phyloP scores from a whole-genome alignment of 2,888 invertebrate genomes.

The Drosophila emarginata region DNA sequence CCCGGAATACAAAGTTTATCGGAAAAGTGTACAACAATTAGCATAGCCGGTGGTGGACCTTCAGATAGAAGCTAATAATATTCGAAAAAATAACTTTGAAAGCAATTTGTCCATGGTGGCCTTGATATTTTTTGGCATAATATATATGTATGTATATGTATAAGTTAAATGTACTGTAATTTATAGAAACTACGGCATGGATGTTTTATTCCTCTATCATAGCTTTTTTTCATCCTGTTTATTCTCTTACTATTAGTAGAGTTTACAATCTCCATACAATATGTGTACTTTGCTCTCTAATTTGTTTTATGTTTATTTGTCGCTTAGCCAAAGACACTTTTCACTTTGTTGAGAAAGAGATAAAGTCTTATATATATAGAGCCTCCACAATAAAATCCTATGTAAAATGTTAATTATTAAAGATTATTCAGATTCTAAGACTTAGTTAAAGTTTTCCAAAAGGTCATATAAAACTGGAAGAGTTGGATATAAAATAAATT shows the following conservation, averaged over 20 bases:
- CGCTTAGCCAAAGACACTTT: neutral
- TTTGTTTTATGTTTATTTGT: conserved; percentile 10
- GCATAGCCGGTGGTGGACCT: conserved; percentile 43
- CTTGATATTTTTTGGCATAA: conserved; percentile 20
- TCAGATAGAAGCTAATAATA: conserved; percentile 38
- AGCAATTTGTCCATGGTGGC: conserved; percentile 29
- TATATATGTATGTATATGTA: neutral
- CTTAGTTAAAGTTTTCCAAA: conserved; percentile 18
- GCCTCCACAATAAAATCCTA: neutral
- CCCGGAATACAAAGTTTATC: conserved; percentile 77
- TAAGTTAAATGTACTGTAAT: conserved; percentile 9
- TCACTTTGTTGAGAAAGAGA: neutral
- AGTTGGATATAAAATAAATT: too few species aligned
- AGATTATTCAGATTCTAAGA: neutral
- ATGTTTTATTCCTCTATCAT: neutral
- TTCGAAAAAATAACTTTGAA: conserved; percentile 20
- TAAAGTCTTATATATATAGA: conserved; percentile 4
- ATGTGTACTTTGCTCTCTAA: neutral
- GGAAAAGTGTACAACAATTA: conserved; percentile 37
- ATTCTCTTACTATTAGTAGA: neutral
- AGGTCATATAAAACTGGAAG: conserved; percentile 4
- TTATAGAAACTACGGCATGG: neutral
- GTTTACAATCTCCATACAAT: neutral
- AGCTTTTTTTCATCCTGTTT: neutral
- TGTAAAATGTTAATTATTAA: neutral